Evolutionary conservation across 1,140 invertebrate genomes (phyloP), one percentile per base, ranked within the genome.

Genomic region (Hyles vespertilio): DNA sequence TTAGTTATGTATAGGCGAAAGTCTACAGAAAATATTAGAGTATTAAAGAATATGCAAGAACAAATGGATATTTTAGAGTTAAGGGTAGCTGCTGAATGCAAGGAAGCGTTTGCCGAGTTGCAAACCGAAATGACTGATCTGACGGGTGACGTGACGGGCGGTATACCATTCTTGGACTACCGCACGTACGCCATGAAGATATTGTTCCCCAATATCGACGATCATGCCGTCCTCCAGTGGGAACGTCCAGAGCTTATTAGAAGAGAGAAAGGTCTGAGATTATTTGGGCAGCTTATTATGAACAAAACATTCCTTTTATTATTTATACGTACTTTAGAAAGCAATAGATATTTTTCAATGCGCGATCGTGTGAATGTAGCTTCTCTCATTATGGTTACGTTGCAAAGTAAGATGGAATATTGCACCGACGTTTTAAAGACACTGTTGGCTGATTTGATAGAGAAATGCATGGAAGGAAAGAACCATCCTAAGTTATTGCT

Each of bases 81-180:
- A 68, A 92, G 97, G 60, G 98, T 99, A 36, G 98, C 98, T 12
- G 97, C 98, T 33, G 98, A 99, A 86, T 99, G 98, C 86, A 99
- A 99, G 84, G 98, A 99, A 91, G 98, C 98, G 0, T 99, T 99
- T 91, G 98, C 98, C 47, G 98, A 99, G 89, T 89, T 99, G 44
- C 98, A 99, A 90, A 99, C 98, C 9, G 98, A 99, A 92, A 99
- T 99, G 95, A 99, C 98, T 22, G 98, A 99, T 88, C 89, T 99
- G 33, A 99, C 98, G 0, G 95, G 95, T 51, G 98, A 99, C 80
- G 91, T 99, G 22, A 98, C 96, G 9, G 96, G 96, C 63, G 98
- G 97, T 56, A 99, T 99, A 89, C 98, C 98, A 49, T 99, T 99
- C 92, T 92, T 99, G 54, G 97, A 99, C 89, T 99, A 98, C 86